phyloP scores from a whole-genome alignment of 2,113 vertebrate genomes.

The Anhinga anhinga region DNA sequence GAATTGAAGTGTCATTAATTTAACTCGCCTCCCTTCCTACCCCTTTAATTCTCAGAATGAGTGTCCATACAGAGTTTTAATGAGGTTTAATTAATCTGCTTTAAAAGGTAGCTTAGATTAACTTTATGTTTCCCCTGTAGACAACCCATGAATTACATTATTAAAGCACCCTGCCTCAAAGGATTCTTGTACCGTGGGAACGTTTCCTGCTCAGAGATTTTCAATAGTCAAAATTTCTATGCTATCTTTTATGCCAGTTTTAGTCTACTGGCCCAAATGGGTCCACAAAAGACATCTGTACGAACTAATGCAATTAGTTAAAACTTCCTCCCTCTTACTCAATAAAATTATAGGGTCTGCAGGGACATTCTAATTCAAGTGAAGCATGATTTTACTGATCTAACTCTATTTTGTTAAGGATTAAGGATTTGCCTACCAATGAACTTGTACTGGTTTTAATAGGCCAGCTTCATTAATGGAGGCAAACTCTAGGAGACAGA shows the following conservation, averaged over 20 bases:
- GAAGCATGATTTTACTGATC: not conserved
- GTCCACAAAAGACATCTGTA: not conserved
- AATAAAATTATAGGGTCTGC: not conserved
- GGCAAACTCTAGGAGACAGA: not conserved
- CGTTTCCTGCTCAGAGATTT: not conserved
- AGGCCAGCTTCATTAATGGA: not conserved
- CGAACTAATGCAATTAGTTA: not conserved
- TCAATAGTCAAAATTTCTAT: not conserved
- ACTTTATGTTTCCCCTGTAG: not conserved
- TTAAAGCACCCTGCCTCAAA: not conserved
- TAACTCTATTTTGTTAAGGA: not conserved
- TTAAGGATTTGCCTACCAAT: not conserved
- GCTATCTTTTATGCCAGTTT: not conserved
- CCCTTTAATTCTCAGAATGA: slow-evolving; percentile 23
- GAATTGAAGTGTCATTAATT: not conserved
- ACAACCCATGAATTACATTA: not conserved
- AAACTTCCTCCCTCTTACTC: not conserved
- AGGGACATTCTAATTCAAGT: not conserved
- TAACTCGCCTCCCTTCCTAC: not conserved
- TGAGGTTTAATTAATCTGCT: slow-evolving; percentile 17
- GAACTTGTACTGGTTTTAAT: not conserved
- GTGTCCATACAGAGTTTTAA: slow-evolving; percentile 6
- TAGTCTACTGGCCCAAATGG: not conserved
- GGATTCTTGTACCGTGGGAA: not conserved
- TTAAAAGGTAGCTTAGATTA: slow-evolving; percentile 17